These are phyloP conservation scores for Drosophila sucinea DNA, from an alignment of 1,140 invertebrate species.

Conservation along the genomic window DNA sequence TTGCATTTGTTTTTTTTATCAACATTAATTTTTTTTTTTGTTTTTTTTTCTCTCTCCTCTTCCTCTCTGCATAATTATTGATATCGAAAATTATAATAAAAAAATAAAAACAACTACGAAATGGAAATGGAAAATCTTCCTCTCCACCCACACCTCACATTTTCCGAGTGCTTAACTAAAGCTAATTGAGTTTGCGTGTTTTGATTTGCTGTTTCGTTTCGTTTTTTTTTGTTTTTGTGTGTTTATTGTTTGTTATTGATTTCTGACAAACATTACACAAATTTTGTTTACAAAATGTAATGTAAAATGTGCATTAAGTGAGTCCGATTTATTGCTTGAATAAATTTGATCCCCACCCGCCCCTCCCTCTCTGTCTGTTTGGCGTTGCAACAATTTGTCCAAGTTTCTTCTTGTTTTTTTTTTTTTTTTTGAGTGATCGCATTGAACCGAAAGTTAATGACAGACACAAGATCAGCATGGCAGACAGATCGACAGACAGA, in stretches of 20 bases:
- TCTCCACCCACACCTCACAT: neutral
- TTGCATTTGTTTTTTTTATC: too few species aligned
- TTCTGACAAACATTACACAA: constrained; percentile 43
- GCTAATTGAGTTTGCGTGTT: constrained; percentile 76
- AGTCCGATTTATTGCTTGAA: constrained; percentile 64
- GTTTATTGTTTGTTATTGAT: constrained; percentile 63
- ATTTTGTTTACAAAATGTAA: constrained; percentile 67
- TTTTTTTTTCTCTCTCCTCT: too few species aligned
- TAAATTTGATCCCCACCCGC: constrained; percentile 27
- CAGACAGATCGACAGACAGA: constrained; percentile 21
- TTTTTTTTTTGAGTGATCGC: constrained; percentile 21
- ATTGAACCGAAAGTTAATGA: constrained; percentile 31
- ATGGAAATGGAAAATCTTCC: neutral
- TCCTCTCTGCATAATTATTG: too few species aligned
- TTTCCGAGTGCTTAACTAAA: constrained; percentile 38
- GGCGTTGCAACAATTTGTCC: constrained; percentile 21
- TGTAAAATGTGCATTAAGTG: constrained; percentile 44
- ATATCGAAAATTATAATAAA: neutral
- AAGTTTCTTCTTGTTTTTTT: constrained; percentile 19
- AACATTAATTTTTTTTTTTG: too few species aligned
- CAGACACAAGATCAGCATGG: constrained; percentile 39
- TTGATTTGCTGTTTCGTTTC: constrained; percentile 56
- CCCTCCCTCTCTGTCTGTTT: constrained; percentile 4
- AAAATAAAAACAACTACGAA: neutral
- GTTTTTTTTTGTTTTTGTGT: constrained; percentile 45